Percentiles rank a stretch among this genome's conserved stretches.
Evolutionary conservation across 2,113 vertebrate species (phyloP).

Genomic region (Todiramphus chloris): DNA sequence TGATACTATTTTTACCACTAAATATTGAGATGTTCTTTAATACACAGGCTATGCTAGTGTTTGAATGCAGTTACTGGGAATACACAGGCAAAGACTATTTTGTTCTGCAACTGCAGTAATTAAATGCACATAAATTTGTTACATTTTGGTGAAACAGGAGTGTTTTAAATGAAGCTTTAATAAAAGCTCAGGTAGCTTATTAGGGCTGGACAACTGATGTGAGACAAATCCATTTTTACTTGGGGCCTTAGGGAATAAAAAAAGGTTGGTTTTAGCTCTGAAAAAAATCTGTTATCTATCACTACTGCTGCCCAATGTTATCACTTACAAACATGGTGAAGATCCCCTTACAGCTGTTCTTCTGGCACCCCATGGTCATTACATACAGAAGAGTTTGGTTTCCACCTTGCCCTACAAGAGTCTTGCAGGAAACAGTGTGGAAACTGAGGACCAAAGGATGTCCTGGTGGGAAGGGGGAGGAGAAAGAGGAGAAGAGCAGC

Average conservation of each 20-base stretch:
- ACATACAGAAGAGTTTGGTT: accelerated
- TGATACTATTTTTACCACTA: constrained; percentile 41
- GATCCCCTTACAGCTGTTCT: background rate
- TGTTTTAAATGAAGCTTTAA: background rate
- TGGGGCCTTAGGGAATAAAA: background rate
- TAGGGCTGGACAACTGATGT: background rate
- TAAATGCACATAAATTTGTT: background rate
- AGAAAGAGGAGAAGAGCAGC: background rate
- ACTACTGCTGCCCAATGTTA: background rate
- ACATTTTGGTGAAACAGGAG: background rate
- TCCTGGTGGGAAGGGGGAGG: background rate
- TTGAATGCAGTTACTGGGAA: background rate
- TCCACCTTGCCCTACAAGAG: background rate
- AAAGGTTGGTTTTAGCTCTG: background rate
- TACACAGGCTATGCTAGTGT: constrained; percentile 13
- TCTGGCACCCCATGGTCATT: background rate
- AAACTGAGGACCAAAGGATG: background rate
- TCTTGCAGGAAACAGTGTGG: background rate
- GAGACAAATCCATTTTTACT: background rate
- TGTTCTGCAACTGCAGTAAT: constrained; percentile 14
- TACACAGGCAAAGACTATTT: constrained; percentile 1
- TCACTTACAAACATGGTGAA: accelerated
- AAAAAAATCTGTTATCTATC: background rate
- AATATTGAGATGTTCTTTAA: constrained; percentile 30
- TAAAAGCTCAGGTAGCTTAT: background rate